These are phyloP conservation scores for Macrophya alboannulata DNA, from an alignment of 2,888 invertebrate species.

Conservation along the genomic window DNA sequence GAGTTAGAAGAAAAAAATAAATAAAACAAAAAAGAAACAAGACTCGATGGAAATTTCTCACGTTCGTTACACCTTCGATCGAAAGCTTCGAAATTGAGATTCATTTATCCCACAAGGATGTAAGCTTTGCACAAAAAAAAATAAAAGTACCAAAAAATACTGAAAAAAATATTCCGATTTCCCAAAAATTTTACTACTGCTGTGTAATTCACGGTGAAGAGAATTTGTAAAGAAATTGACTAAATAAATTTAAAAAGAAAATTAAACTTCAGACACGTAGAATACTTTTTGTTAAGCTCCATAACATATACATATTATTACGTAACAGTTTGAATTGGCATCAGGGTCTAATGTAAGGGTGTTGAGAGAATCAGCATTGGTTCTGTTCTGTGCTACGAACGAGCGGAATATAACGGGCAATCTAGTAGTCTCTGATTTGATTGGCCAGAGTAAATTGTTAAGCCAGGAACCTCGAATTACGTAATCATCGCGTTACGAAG, in stretches of 20 bases:
- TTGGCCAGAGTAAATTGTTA: conserved; percentile 48
- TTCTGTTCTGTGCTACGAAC: neutral
- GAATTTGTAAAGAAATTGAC: too few species aligned
- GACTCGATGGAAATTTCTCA: too few species aligned
- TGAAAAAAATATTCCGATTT: too few species aligned
- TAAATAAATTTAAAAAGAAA: neutral
- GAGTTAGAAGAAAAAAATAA: too few species aligned
- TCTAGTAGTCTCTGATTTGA: conserved; percentile 41
- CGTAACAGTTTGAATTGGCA: conserved; percentile 17
- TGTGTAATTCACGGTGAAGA: too few species aligned
- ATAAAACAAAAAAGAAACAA: too few species aligned
- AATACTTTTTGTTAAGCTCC: neutral
- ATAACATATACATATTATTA: neutral
- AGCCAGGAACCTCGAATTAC: conserved; percentile 46
- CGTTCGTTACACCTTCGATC: too few species aligned
- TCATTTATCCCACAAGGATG: too few species aligned
- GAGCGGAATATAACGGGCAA: conserved; percentile 27
- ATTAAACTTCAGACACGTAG: neutral
- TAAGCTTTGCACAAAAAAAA: too few species aligned
- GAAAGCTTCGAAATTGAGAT: too few species aligned
- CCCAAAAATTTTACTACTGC: too few species aligned
- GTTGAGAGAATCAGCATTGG: conserved; percentile 5
- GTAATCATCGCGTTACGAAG: conserved; percentile 48
- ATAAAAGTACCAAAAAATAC: too few species aligned
- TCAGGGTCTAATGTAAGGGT: neutral